Percentiles rank a stretch among this genome's conserved stretches.
phyloP scores from a whole-genome alignment of 2,888 invertebrate species.

The Acrobasis repandana region DNA sequence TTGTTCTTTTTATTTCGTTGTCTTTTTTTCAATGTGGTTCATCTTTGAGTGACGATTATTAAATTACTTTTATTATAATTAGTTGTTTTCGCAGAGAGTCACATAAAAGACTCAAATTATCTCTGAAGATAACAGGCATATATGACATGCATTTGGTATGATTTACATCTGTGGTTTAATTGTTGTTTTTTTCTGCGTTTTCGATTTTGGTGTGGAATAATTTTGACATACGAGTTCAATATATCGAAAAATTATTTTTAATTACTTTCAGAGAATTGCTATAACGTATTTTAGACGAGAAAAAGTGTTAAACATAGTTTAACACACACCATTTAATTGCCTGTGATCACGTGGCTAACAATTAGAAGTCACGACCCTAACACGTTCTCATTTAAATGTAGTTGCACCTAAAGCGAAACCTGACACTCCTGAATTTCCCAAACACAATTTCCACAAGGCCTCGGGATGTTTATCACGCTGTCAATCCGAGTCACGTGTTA shows the following conservation, averaged over 20 bases:
- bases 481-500: slow-evolving; percentile 2
- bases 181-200: too few relatives aligned
- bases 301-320: too few relatives aligned
- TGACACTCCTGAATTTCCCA: not conserved
- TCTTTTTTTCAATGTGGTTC: not conserved
- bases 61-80: not conserved
- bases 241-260: too few relatives aligned
- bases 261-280: too few relatives aligned
- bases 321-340: not conserved
- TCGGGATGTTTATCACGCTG: not conserved
- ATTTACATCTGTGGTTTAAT: too few relatives aligned
- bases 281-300: too few relatives aligned
- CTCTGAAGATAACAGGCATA: too few relatives aligned
- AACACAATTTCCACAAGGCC: not conserved
- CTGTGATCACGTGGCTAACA: not conserved
- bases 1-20: not conserved
- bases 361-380: not conserved
- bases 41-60: not conserved
- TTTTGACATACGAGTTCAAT: too few relatives aligned
- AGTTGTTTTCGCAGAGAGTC: too few relatives aligned
- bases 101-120: too few relatives aligned
- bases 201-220: too few relatives aligned
- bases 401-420: not conserved
- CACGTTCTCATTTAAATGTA: not conserved
- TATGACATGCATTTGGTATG: too few relatives aligned